phyloP scores from a whole-genome alignment of 1,140 invertebrate genomes.

The Oreohelix idahoensis region DNA sequence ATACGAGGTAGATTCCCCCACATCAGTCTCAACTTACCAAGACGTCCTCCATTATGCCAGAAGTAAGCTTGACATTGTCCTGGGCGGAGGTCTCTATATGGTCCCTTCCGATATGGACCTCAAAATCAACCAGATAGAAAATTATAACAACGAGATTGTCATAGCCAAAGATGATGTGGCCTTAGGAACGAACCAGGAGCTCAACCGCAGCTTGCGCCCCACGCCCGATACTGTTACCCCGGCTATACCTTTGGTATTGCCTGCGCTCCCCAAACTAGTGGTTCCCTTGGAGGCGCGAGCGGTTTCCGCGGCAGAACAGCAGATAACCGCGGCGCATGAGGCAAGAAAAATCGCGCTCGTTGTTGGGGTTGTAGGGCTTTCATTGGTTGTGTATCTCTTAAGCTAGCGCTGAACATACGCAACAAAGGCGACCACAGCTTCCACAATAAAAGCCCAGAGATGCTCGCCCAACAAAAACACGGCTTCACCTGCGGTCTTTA shows the following conservation, averaged over 20 bases:
- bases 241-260: not conserved
- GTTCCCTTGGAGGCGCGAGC: not conserved
- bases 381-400: too few species aligned
- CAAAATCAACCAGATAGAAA: not conserved
- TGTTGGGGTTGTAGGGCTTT: not conserved
- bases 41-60: not conserved
- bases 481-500: not conserved
- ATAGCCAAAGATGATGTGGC: not conserved
- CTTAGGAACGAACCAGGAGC: too few species aligned
- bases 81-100: not conserved
- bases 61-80: not conserved
- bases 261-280: not conserved
- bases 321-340: not conserved
- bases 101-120: not conserved
- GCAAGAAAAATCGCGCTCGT: not conserved
- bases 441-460: not conserved
- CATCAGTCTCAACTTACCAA: not conserved
- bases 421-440: not conserved
- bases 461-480: not conserved
- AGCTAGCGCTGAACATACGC: too few species aligned
- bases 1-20: not conserved
- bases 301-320: not conserved
- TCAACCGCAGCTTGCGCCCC: not conserved
- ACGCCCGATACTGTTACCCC: not conserved
- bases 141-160: not conserved